Base-by-base conservation (phyloP, 2,888 invertebrate species). In the Arctia plantaginis region DNA sequence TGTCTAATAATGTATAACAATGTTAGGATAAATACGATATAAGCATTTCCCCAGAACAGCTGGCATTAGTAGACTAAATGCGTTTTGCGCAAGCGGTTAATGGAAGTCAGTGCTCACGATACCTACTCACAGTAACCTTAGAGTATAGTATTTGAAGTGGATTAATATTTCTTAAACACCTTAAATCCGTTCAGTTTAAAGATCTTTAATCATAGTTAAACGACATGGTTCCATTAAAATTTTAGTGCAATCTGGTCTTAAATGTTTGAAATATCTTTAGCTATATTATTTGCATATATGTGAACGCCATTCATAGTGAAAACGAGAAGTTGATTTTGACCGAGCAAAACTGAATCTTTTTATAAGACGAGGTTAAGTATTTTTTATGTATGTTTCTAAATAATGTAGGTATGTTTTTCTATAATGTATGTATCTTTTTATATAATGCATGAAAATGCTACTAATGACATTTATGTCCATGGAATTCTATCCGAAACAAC, bases 1-100 rank as follows among this genome's bases (percentile, higher is more conserved):
- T 62, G 27, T 62, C 27, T 30, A 62, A 6, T 62, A 62, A 18
- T 62, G 18, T 62, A 30, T 6, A 30, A 62, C 2, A 62, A 30
- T 6, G 7, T 41, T 67, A 27, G 18, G 30, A 47, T 67, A 44
- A 23, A 47, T 67, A 33, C 47, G 12, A 23, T 47, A 67, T 23
- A 82, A 84, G 81, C 82, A 80, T 88, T 87, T 88, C 86, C 80
- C 85, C 80, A 86, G 88, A 88, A 88, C 85, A 80, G 80, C 84
- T 88, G 84, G 84, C 81, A 85, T 83, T 82, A 83, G 82, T 86
- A 82, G 81, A 84, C 83, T 89, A 89, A 89, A 85, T 86, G 76
- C 73, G 85, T 88, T 87, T 90, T 88, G 87, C 88, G 85, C 89
- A 90, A 90, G 85, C 82, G 77, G 70, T 83, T 90, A 90, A 90